These are phyloP conservation scores for Sterrhoptilus dennistouni DNA, from an alignment of 2,113 vertebrate species.

Conservation along the genomic window DNA sequence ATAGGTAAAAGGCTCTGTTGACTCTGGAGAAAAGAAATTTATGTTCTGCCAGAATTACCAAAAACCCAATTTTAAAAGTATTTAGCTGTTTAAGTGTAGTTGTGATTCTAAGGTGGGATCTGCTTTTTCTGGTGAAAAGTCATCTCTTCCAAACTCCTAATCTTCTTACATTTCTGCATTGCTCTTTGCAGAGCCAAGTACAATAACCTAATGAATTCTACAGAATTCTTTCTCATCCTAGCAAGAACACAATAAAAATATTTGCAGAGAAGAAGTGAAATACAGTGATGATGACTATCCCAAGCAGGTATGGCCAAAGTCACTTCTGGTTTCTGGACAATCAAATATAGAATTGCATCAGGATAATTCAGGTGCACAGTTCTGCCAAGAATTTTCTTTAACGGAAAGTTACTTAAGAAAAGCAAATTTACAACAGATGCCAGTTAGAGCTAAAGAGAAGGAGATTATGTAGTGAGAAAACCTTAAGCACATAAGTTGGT, in stretches of 20 bases:
- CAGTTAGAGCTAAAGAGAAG: not conserved
- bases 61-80: not conserved
- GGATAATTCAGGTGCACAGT: not conserved
- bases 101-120: not conserved
- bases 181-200: not conserved
- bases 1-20: not conserved
- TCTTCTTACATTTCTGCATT: not conserved
- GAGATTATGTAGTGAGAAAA: not conserved
- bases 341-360: not conserved
- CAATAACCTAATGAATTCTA: not conserved
- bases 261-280: not conserved
- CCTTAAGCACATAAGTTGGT: not conserved
- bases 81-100: not conserved
- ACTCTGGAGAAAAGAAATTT: not conserved
- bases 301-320: not conserved
- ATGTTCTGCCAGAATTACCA: not conserved
- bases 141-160: not conserved
- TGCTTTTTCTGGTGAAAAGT: conserved; percentile 8
- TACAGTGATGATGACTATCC: not conserved
- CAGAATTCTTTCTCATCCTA: not conserved
- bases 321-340: not conserved
- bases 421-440: not conserved
- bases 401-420: not conserved
- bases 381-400: not conserved
- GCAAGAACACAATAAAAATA: not conserved